Evolutionary conservation across 2,888 invertebrate genomes (phyloP).

Genomic region (Chaetoderma sp.): DNA sequence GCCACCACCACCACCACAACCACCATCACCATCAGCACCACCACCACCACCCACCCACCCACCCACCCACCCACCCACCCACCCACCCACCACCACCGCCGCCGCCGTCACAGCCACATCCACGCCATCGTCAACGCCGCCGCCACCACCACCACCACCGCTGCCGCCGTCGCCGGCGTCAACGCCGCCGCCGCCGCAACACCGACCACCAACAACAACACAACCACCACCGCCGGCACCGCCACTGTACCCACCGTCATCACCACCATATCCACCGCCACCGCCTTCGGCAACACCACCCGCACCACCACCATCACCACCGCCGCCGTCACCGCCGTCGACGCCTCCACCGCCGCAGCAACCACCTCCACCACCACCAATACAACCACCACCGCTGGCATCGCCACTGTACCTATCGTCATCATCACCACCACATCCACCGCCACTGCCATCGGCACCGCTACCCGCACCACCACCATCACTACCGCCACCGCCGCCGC

Average conservation of each 20-base stretch:
- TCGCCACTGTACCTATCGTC: not conserved
- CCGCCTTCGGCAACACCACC: not conserved
- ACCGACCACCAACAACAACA: not conserved
- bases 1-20: no score
- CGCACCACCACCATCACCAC: not conserved
- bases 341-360: not conserved
- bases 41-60: no score
- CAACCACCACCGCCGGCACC: not conserved
- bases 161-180: not conserved
- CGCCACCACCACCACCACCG: not conserved
- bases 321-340: not conserved
- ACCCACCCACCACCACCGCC: not conserved
- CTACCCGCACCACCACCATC: conserved; percentile 5
- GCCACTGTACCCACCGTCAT: conserved; percentile 1
- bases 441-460: no score
- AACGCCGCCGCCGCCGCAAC: not conserved
- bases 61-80: not conserved
- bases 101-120: not conserved
- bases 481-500: not conserved
- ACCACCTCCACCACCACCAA: conserved; percentile 5
- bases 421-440: no score
- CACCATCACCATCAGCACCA: no score
- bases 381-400: not conserved
- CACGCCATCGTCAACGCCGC: not conserved
- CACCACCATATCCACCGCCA: not conserved